These are phyloP conservation scores for Sarcophilus harrisii DNA, from an alignment of 2,797 vertebrate species.

Conservation along the genomic window DNA sequence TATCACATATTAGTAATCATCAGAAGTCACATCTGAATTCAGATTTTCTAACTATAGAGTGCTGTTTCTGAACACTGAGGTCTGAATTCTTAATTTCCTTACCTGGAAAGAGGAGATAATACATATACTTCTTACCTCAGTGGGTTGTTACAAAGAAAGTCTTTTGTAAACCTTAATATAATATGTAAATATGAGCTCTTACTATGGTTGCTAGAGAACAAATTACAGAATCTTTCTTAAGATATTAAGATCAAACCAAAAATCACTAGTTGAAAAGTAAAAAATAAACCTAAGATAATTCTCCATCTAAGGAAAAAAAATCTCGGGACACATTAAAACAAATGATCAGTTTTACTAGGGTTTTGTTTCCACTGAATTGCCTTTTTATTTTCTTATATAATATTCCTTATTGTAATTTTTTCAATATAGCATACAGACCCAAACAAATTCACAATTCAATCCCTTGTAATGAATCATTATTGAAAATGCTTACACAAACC, in stretches of 20 bases:
- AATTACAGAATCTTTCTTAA: neutral
- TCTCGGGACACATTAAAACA: neutral
- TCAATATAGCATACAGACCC: neutral
- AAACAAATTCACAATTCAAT: neutral
- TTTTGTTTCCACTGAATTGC: neutral
- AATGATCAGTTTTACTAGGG: neutral
- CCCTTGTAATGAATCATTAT: neutral
- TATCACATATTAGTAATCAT: neutral
- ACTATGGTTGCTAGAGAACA: neutral
- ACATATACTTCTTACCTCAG: neutral
- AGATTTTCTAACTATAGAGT: neutral
- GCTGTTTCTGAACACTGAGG: neutral
- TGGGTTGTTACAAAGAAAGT: neutral
- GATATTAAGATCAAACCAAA: neutral
- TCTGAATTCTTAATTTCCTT: neutral
- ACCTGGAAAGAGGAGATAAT: neutral
- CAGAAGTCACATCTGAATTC: neutral
- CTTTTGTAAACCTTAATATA: neutral
- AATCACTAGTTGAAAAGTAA: neutral
- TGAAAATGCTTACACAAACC: neutral
- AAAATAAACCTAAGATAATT: neutral
- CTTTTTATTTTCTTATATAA: neutral
- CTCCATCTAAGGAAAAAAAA: neutral
- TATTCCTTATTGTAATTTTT: neutral
- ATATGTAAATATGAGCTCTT: neutral